Evolutionary conservation across 2,888 invertebrate species (phyloP).

Genomic region (Thysanoteuthis rhombus): DNA sequence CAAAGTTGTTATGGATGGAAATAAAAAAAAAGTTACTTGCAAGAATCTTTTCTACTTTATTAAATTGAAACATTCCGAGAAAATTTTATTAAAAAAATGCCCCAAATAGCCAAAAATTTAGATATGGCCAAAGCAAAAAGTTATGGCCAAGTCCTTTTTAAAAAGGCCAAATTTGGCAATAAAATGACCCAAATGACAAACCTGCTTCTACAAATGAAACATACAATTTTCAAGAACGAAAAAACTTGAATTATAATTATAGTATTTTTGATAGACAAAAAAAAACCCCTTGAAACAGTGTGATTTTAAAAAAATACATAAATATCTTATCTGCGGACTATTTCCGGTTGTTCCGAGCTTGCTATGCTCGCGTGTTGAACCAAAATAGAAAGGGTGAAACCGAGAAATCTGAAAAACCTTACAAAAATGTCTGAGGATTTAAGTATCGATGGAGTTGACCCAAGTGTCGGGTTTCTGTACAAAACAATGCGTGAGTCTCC

Average conservation of each 20-base stretch:
- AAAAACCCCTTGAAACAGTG: background rate
- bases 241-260: background rate
- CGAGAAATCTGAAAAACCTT: background rate
- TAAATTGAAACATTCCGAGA: too few relatives aligned
- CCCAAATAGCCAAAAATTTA: too few relatives aligned
- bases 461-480: constrained; percentile 59
- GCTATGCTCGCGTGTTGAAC: constrained; percentile 13
- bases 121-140: too few relatives aligned
- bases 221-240: background rate
- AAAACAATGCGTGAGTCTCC: constrained; percentile 58
- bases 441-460: constrained; percentile 45
- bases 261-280: background rate
- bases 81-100: too few relatives aligned
- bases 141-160: too few relatives aligned
- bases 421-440: constrained; percentile 37
- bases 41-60: too few relatives aligned
- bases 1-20: too few relatives aligned
- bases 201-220: background rate
- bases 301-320: background rate
- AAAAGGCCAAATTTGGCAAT: too few relatives aligned
- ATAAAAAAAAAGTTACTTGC: too few relatives aligned
- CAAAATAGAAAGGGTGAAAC: constrained; percentile 25
- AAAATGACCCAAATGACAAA: too few relatives aligned
- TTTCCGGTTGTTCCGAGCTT: constrained; percentile 23
- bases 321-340: background rate